A percentile compares a stretch with the other conserved stretches of the same genome.
Conservation (phyloP, 2,797 vertebrate species). For the Arremon aurantiirostris region DNA sequence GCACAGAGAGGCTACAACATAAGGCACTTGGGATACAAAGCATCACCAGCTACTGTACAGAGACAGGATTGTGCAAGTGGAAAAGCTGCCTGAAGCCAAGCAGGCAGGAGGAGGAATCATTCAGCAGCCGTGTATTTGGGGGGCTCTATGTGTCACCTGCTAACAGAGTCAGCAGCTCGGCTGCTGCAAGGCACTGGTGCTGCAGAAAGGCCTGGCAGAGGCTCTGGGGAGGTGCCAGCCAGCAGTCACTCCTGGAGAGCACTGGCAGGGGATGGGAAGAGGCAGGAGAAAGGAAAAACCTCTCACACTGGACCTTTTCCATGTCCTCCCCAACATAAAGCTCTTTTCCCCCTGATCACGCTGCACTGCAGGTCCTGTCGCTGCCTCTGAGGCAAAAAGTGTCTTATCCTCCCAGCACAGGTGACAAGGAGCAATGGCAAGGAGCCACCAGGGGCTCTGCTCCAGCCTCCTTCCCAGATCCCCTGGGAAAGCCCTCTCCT, state of each 20-base stretch:
- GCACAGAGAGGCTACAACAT: not conserved
- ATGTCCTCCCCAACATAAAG: not conserved
- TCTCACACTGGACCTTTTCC: not conserved
- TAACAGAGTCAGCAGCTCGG: not conserved
- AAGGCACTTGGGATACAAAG: conserved; percentile 73
- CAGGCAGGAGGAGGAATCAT: not conserved
- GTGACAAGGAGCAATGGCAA: not conserved
- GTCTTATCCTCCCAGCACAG: not conserved
- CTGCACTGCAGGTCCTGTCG: accelerated
- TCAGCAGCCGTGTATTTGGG: not conserved
- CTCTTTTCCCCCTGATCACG: accelerated
- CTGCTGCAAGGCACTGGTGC: not conserved
- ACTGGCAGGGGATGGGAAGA: not conserved
- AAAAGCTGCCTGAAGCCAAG: conserved; percentile 8
- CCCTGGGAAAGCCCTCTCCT: not conserved
- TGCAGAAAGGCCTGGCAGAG: not conserved
- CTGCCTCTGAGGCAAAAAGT: not conserved
- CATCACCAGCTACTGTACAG: not conserved
- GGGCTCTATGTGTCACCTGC: not conserved
- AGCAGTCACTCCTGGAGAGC: not conserved
- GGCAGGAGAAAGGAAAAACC: not conserved
- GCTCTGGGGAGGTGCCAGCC: not conserved
- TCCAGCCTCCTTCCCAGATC: not conserved
- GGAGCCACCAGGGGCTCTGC: not conserved
- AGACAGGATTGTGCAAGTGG: not conserved